phyloP scores from a whole-genome alignment of 2,113 vertebrate genomes.

The Dromaius novaehollandiae region DNA sequence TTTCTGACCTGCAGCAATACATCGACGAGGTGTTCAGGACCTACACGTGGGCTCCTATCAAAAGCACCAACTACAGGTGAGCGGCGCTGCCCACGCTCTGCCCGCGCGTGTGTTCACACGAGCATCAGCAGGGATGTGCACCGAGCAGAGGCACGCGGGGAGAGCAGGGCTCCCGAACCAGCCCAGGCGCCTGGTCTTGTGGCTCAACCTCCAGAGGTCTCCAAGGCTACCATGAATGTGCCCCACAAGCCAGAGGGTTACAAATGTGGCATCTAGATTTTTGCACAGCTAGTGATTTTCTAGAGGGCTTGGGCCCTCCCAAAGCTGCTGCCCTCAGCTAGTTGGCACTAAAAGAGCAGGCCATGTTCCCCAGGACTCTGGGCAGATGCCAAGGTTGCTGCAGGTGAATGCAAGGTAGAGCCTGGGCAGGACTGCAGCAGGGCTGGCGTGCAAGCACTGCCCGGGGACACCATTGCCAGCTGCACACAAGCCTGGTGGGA shows the following conservation, averaged over 20 bases:
- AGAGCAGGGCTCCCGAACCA: neutral
- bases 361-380: neutral
- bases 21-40: constrained; percentile 91
- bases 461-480: neutral
- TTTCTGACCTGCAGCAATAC: constrained; percentile 84
- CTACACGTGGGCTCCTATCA: constrained; percentile 95
- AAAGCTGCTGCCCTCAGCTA: neutral
- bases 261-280: fast-evolving
- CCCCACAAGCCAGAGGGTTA: fast-evolving
- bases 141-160: too few species aligned
- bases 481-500: too few species aligned
- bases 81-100: fast-evolving
- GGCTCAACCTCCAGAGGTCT: neutral
- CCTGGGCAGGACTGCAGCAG: too few species aligned
- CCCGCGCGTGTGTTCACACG: neutral
- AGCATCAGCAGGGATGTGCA: too few species aligned
- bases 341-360: fast-evolving
- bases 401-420: too few species aligned
- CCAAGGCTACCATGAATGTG: fast-evolving
- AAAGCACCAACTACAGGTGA: constrained; percentile 98
- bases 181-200: neutral
- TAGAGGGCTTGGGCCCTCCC: neutral
- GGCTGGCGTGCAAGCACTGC: neutral
- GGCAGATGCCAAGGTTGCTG: neutral
- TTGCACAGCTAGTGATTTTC: neutral